Evolutionary conservation across 92 coral and sea anemone species (phyloP), one percentile per base, ranked within the genome.

Genomic region (Bergia puertoricense): DNA sequence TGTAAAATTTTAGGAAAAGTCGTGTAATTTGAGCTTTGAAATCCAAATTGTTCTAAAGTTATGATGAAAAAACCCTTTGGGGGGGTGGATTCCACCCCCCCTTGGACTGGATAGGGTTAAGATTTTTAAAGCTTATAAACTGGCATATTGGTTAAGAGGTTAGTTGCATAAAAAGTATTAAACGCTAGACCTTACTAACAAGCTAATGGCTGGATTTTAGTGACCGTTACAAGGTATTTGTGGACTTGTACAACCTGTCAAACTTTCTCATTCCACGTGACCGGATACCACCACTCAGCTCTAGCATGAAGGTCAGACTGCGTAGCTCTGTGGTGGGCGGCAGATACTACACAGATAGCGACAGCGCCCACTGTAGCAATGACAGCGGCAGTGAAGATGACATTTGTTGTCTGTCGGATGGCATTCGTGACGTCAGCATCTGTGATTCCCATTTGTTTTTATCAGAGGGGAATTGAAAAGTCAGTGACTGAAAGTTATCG

Each of bases 181-280:
- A 38, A 38, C 71, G 69, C 44, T 72, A 43, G 1, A 13, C 38
- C 5, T 7, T 38, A 74, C 22, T 82, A 81, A 30, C 30, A 30
- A 30, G 48, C 41, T 30, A 72, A 40, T 41, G 38, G 15, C 57
- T 59, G 18, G 43, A 3, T 69, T 62, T 2, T 85, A 97, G 99
- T 89, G 99, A 97, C 92, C 96, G 98, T 42, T 97, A 97, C 94
- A 97, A 95, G 88, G 95, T 95, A 42, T 97, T 97, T 85, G 89
- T 95, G 62, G 99, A 97, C 89, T 82, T 97, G 82, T 96, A 92
- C 90, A 93, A 95, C 90, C 74, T 97, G 86, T 92, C 99, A 79
- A 94, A 91, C 91, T 97, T 86, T 90, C 94, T 97, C 80, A 94
- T 97, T 71, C 99, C 99, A 77, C 98, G 96, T 65, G 92, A 94